Evolutionary conservation across 2,797 vertebrate species (phyloP), one percentile per base, ranked within the genome.

Genomic region (Spinus olivaceus): DNA sequence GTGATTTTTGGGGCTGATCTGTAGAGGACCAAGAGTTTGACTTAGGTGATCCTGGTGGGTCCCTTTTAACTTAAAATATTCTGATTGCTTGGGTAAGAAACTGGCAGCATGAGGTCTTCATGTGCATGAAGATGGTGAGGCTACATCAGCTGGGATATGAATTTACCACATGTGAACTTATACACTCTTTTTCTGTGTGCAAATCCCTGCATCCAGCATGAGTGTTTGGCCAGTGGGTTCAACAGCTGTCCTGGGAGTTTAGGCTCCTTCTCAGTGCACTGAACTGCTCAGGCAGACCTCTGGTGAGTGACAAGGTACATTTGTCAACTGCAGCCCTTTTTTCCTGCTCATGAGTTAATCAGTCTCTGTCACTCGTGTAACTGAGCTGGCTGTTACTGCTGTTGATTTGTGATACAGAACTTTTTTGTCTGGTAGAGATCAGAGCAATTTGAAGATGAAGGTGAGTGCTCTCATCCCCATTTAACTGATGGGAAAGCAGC

Each of bases 401-500:
- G 69, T n/a, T 65, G 46, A 85, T 53, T 70, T 80, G 79, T 79
- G 51, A 72, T 39, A 70, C 24, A 42, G 35, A 76, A 86, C n/a
- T 76, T 91, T 71, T 71, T 78, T 83, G 27, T 46, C 69, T 81
- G 25, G 28, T 76, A 64, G 49, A n/a, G 35, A 82, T 71, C 56
- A 72, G 64, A 82, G 41, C 50, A 54, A 81, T 74, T 57, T 6
- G 2, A 53, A 92, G 63, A 42, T 82, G 81, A 91, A 94, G 85
- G 69, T 78, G 57, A 88, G 19, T 54, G 72, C 39, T 90, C 81
- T 87, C 65, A 86, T 73, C 70, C 65, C 11, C 32, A 22, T 81
- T 86, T 90, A 78, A 64, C n/a, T 88, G 82, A 80, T 61, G 72
- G 37, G 57, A 39, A 94, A 94, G 51, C 42, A 74, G 82, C 39